phyloP scores from a whole-genome alignment of 2,888 invertebrate genomes.

The Cataglyphis rosenhaueri region DNA sequence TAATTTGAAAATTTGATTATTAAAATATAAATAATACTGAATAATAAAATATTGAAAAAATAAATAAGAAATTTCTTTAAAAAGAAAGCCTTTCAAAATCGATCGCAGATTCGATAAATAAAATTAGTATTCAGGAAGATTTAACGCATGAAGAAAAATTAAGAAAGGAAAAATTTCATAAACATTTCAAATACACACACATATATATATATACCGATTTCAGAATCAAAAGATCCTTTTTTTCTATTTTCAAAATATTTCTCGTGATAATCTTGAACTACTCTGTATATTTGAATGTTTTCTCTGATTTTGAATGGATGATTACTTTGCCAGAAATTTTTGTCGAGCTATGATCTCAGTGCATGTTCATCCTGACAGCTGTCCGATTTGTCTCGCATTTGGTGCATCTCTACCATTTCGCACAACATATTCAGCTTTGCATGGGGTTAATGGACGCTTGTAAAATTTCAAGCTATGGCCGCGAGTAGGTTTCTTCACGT shows the following conservation, averaged over 20 bases:
- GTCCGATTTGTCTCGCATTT: constrained; percentile 62
- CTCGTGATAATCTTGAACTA: not conserved
- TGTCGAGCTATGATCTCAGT: constrained; percentile 9
- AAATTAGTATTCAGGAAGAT: not conserved
- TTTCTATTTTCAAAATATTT: not conserved
- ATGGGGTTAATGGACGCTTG: constrained; percentile 69
- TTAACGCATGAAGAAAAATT: not conserved
- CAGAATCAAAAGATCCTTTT: not conserved
- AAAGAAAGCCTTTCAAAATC: not conserved
- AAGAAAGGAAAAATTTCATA: not conserved
- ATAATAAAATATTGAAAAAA: constrained; percentile 5
- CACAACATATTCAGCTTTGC: constrained; percentile 68
- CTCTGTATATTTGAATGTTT: not conserved
- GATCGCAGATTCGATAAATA: not conserved
- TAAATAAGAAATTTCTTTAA: not conserved
- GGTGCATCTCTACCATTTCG: constrained; percentile 51
- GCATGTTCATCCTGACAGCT: constrained; percentile 62
- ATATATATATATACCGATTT: not conserved
- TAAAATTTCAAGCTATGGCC: constrained; percentile 60
- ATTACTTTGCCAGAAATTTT: constrained; percentile 47
- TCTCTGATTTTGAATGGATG: constrained; percentile 6
- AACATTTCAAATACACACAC: not conserved
- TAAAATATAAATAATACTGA: not conserved
- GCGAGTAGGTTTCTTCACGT: constrained; percentile 53
- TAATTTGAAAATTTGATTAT: not conserved